Base-by-base conservation (phyloP, 2,888 invertebrate genomes). In the Cantharis lateralis region DNA sequence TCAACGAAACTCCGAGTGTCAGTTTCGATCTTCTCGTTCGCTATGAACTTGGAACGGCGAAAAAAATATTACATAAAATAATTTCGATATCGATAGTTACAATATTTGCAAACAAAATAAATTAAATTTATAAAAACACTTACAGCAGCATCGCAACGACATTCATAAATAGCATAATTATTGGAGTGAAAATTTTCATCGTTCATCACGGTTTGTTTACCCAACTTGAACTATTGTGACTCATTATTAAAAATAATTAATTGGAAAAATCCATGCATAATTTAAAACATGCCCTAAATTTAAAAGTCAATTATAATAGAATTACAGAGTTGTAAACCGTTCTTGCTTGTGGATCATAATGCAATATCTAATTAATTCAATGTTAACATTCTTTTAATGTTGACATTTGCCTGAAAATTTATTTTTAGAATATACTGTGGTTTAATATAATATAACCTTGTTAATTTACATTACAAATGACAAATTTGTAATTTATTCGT, bases 1-100 rank as follows among this genome's bases (percentile, higher is more conserved):
- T 72, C 63, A 61, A 72, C 69, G 68, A 69, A 72, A 69, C 68
- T 72, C 16, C 75, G 48, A 48, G 48, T 24, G 64, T 66, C 64
- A 24, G 24, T 15, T 66, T 66, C 20, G 20, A 20, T 66, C 64
- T 66, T 13, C n/a, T 66, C 64, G 64, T 18, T 66, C n/a, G 2
- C 11, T n/a, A 10, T 16, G 3, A 32, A 20, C 20, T 66, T 13
- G n/a, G 3, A n/a, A 64, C 63, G 10, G 13, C 24, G 10, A 24
- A 18, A 48, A 18, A 48, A 48, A 48, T 48, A 48, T 48, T 48
- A n/a, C 48, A 48, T 48, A 48, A 48, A 48, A n/a, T 48, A 66
- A 66, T 13, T 3, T 32, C 3, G 13, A 11, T 18, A n/a, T 66
- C 20, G n/a, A 18, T 24, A 9, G 4, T 66, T 20, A 5, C 13